Percentiles rank a stretch among this genome's conserved stretches.
These are phyloP conservation scores for Sus scrofa DNA, from an alignment of 2,113 vertebrate genomes.

Conservation along the genomic window DNA sequence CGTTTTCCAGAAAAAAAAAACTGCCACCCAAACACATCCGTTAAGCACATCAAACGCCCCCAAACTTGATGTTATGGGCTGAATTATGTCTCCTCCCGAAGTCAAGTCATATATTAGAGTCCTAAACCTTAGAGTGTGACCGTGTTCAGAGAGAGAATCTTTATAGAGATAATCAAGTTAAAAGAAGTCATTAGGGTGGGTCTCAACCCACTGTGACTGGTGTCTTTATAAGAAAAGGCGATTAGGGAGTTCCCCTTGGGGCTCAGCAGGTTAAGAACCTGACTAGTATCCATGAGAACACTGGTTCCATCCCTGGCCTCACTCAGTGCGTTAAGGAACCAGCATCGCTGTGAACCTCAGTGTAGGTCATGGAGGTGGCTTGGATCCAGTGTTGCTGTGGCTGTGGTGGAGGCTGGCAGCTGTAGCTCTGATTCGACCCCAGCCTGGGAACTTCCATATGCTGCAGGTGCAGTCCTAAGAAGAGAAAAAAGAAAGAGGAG, in stretches of 20 bases:
- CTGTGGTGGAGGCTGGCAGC: too few relatives aligned
- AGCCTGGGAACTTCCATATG: too few relatives aligned
- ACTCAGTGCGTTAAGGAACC: too few relatives aligned
- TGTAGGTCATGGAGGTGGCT: too few relatives aligned
- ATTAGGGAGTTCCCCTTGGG: background rate
- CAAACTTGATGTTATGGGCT: too few relatives aligned
- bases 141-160: background rate
- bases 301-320: too few relatives aligned
- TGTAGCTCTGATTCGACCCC: too few relatives aligned
- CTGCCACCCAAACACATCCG: background rate
- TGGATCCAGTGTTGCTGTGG: too few relatives aligned
- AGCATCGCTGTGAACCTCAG: too few relatives aligned
- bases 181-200: background rate
- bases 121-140: rapidly evolving
- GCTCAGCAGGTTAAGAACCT: too few relatives aligned
- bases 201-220: rapidly evolving
- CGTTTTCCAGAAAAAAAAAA: rapidly evolving
- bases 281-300: too few relatives aligned
- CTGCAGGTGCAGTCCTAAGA: too few relatives aligned
- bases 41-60: background rate
- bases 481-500: background rate
- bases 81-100: background rate
- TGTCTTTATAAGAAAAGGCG: background rate
- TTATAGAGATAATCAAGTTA: background rate
- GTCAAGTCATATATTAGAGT: background rate